Base-by-base conservation (phyloP, 30 jellyfish, hydroid and myxozoan species). In the Sanderia malayensis region DNA sequence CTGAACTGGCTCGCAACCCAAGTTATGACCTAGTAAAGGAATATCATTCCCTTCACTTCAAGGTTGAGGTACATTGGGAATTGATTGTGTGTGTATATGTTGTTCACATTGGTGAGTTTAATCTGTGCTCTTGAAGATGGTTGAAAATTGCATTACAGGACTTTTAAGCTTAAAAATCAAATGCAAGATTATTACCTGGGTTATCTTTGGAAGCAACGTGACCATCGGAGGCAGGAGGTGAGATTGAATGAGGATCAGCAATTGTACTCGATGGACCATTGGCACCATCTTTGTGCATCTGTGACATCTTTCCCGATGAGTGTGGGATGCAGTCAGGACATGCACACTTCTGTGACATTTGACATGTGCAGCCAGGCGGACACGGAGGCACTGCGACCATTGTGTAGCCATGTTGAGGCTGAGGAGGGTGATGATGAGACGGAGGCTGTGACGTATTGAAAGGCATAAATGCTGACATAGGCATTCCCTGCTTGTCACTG, bases 311-410 rank as follows among this genome's bases (percentile, higher is more conserved):
- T 1, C 75, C 52, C 4, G 86, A 75, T 15, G 77, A 44, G 0
- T 72, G 76, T 0, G 85, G 74, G 0, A 66, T 25, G 59, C 99
- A 92, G 80, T 92, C 99, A 1, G 94, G 79, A 46, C 99, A 92
- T 13, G 84, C 83, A 61, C 99, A 92, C 59, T 91, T 91, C 61
- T 85, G 89, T 28, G 94, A 67, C 83, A 80, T 30, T 57, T 78
- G 98, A 58, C 98, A 91, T 8, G 95, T 91, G 63, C 98, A 91
- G 10, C 98, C 98, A 1, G 98, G 98, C 4, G 98, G 98, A 66
- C 98, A 91, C 1, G 96, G 84, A 33, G 88, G 91, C 11, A 70
- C 80, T 0, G 96, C 68, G 4, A 73, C 86, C 86, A 85, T 85
- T 2, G 88, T 41, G 59, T 74, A 85, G 24, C 86, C 87, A 74